Percentiles rank a stretch among this genome's conserved stretches.
Conservation (phyloP, 2,797 vertebrate species). For the Pagetopsis macropterus region DNA sequence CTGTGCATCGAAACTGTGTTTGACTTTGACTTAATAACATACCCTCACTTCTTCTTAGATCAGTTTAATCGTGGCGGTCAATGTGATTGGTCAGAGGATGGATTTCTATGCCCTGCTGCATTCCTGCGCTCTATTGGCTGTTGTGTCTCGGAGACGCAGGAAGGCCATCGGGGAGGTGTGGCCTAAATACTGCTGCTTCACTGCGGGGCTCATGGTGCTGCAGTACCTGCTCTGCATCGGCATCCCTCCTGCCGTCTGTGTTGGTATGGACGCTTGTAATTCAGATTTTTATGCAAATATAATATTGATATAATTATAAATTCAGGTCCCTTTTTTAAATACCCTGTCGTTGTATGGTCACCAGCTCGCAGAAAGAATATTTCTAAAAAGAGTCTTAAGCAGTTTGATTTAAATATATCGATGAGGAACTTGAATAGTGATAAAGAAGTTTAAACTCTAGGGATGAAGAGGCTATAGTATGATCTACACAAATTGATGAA, state of each 20-base stretch:
- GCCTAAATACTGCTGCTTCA: constrained; percentile 86
- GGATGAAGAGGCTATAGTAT: no score
- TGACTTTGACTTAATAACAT: neutral
- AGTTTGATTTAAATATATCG: neutral
- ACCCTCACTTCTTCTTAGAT: constrained; percentile 64
- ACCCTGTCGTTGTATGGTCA: neutral
- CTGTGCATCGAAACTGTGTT: neutral
- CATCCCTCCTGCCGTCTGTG: constrained; percentile 82
- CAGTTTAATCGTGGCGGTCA: constrained; percentile 82
- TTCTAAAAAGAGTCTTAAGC: neutral
- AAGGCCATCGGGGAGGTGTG: constrained; percentile 87
- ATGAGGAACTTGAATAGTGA: neutral
- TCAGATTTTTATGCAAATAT: neutral
- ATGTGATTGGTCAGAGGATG: constrained; percentile 82
- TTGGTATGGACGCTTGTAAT: constrained; percentile 68
- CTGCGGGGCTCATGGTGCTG: constrained; percentile 79
- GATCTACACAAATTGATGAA: neutral
- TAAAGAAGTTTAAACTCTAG: neutral
- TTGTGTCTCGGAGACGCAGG: constrained; percentile 79
- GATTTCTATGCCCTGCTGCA: constrained; percentile 83
- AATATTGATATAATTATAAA: neutral
- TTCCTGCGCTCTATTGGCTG: constrained; percentile 78
- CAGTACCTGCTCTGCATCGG: constrained; percentile 86
- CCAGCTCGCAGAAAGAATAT: neutral
- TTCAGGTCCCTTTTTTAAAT: neutral